Percentiles rank a stretch among this genome's conserved stretches.
phyloP scores from a whole-genome alignment of 1,140 invertebrate species.

The Microvelia longipes region DNA sequence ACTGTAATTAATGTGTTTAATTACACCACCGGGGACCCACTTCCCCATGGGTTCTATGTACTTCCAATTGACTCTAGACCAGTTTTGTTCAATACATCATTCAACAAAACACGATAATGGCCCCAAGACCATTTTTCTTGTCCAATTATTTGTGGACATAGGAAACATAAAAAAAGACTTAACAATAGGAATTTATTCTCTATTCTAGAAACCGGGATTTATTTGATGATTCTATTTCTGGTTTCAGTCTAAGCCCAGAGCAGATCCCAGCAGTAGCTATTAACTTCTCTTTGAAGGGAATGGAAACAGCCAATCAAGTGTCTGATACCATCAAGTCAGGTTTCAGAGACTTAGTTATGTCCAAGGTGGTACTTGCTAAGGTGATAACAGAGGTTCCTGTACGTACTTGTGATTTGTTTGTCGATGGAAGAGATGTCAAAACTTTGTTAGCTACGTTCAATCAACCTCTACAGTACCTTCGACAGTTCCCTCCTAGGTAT shows the following conservation, averaged over 20 bases:
- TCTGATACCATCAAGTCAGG: conserved; percentile 47
- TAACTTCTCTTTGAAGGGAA: conserved; percentile 48
- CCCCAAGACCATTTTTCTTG: no score
- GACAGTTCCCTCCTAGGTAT: conserved; percentile 32
- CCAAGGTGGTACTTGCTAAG: conserved; percentile 40
- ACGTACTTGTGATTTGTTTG: conserved; percentile 50
- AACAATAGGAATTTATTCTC: no score
- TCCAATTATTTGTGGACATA: no score
- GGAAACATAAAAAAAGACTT: no score
- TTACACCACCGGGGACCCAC: no score
- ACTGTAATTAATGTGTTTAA: no score
- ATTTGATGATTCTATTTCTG: no score
- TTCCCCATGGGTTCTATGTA: no score
- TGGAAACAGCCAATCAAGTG: conserved; percentile 42
- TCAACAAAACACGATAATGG: no score
- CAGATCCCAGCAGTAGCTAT: conserved; percentile 43
- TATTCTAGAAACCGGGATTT: no score
- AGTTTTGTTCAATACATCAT: no score
- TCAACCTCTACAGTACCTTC: conserved; percentile 31
- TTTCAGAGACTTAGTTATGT: conserved; percentile 47
- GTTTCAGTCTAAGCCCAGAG: background rate
- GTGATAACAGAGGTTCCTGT: conserved; percentile 45
- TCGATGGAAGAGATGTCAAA: conserved; percentile 38
- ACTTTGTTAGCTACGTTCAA: conserved; percentile 32
- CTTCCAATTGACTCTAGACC: no score